Evolutionary conservation across 2,113 vertebrate genomes (phyloP).

Genomic region (Tragelaphus buxtoni): DNA sequence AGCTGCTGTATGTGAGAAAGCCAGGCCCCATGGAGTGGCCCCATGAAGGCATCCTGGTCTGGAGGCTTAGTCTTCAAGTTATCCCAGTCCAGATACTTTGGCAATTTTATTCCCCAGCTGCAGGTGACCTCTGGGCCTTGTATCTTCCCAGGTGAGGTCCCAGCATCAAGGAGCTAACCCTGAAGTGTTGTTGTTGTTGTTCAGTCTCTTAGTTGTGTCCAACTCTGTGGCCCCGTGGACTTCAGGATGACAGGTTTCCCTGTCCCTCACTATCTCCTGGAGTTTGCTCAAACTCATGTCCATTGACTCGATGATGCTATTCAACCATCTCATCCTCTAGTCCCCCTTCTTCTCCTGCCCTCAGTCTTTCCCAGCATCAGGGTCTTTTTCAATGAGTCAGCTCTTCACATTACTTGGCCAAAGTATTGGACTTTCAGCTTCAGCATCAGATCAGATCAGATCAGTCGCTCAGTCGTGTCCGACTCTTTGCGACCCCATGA

Average conservation of each 20-base stretch:
- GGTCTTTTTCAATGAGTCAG: not conserved
- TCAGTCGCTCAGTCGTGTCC: too few species aligned
- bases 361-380: not conserved
- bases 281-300: not conserved
- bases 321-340: not conserved
- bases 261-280: not conserved
- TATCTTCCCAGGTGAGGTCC: not conserved
- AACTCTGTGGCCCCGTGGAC: not conserved
- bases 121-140: not conserved
- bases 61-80: not conserved
- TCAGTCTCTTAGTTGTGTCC: accelerated
- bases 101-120: not conserved
- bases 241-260: not conserved
- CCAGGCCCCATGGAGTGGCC: too few species aligned
- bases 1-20: not conserved
- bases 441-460: not conserved
- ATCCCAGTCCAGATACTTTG: not conserved
- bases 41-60: not conserved
- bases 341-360: not conserved
- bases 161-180: too few species aligned
- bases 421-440: not conserved
- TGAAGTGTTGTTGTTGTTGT: not conserved
- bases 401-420: not conserved
- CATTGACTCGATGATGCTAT: not conserved
- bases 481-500: too few species aligned